Percentiles rank a stretch among this genome's conserved stretches.
Evolutionary conservation across 2,797 vertebrate genomes (phyloP).

Genomic region (Mastacembelus armatus): DNA sequence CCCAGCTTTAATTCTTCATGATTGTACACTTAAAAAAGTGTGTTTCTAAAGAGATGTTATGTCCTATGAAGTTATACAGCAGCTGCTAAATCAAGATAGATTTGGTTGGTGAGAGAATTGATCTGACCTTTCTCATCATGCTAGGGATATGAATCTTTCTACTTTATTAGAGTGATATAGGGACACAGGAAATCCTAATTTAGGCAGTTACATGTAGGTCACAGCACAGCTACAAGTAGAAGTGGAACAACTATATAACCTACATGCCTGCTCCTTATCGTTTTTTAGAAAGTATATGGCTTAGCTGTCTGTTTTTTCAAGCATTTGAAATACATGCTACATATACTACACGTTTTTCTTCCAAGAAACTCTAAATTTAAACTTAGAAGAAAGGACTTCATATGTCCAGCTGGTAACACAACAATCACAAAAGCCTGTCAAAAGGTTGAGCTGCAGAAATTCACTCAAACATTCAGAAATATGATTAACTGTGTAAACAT

Average conservation of each 20-base stretch:
- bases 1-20: slow-evolving; percentile 65
- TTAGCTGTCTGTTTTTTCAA: slow-evolving; percentile 19
- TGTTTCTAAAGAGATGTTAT: slow-evolving; percentile 51
- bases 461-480: not conserved
- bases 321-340: slow-evolving; percentile 20
- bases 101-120: slow-evolving; percentile 67
- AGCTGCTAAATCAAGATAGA: slow-evolving; percentile 78
- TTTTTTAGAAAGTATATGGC: slow-evolving; percentile 35
- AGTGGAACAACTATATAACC: slow-evolving; percentile 53
- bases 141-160: slow-evolving; percentile 78
- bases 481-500: not conserved
- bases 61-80: slow-evolving; percentile 33
- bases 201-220: slow-evolving; percentile 70
- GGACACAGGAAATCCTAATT: slow-evolving; percentile 70
- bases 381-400: not conserved
- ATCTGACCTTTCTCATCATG: slow-evolving; percentile 80
- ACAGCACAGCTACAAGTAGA: slow-evolving; percentile 61
- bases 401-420: not conserved
- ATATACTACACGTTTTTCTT: too few species aligned
- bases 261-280: slow-evolving; percentile 8
- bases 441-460: not conserved
- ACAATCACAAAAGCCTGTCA: not conserved
- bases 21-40: slow-evolving; percentile 68
- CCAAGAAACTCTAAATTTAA: too few species aligned
- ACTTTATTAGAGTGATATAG: slow-evolving; percentile 74